Evolutionary conservation across 2,888 invertebrate species (phyloP), one percentile per base, ranked within the genome.

Genomic region (Coremacera marginata): DNA sequence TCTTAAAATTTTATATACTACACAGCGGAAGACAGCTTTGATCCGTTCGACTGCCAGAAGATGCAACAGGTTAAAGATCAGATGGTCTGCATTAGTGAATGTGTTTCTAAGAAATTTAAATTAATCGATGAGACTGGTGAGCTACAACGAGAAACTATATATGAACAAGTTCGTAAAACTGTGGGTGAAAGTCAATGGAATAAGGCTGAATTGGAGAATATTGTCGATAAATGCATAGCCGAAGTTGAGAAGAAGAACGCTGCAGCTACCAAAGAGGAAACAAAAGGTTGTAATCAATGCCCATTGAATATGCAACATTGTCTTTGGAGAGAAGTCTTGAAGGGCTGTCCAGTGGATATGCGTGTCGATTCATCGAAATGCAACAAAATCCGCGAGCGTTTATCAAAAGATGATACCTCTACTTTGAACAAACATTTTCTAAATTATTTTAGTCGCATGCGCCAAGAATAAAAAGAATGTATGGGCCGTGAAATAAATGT

Each of bases 41-140:
- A 85, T 81, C 84, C 84, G 14, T 83, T 84, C 68, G 77, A 84
- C 57, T 84, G 84, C 57, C 80, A 81, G 14, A 78, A 82, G 57
- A 81, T 84, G 80, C 70, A 79, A 57, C 73, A 78, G 25, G 60
- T 84, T 7, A 85, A 83, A 71, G 77, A 82, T 25, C 76, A 83
- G 62, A 80, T 82, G 27, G 78, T 81, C 7, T 85, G 85, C 77
- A 77, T 82, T 7, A 77, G 78, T 11, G 84, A 85, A 77, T 85
- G 85, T 55, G 68, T 85, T 19, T 80, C 80, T 5, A 83, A 82
- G 62, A 81, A 80, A 37, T 75, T 83, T 9, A 78, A 82, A 22
- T 11, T 82, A 5, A 5, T 84, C 1, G 82, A 83, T 25, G 83
- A 81, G 5, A 68, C 7, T 11, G 84, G 84, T 7, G 77, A 82